Conservation (phyloP, 1,140 invertebrate genomes). For the Drosophila ercepeae region DNA sequence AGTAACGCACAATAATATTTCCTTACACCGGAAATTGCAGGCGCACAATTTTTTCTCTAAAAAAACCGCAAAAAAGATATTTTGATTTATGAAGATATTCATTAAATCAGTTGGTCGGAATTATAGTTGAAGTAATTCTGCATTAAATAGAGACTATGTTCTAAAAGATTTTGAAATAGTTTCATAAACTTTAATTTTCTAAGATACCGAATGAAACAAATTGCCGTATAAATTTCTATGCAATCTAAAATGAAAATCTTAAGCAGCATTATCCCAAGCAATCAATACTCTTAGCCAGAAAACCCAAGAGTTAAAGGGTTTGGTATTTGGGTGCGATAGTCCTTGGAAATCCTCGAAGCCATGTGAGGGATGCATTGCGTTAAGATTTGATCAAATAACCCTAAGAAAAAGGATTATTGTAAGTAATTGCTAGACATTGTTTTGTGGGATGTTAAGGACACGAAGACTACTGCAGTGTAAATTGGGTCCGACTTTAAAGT, state of each 20-base stretch:
- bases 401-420: slow-evolving; percentile 75
- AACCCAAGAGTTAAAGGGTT: slow-evolving; percentile 61
- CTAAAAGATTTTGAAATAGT: background rate
- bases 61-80: slow-evolving; percentile 22
- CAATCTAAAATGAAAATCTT: slow-evolving; percentile 77
- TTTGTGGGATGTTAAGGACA: slow-evolving; percentile 33
- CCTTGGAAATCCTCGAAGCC: slow-evolving; percentile 10
- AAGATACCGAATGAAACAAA: slow-evolving; percentile 18
- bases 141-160: background rate
- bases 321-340: slow-evolving; percentile 12
- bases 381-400: slow-evolving; percentile 75
- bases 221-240: slow-evolving; percentile 33
- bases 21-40: slow-evolving; percentile 41
- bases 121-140: slow-evolving; percentile 1
- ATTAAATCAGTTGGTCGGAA: slow-evolving; percentile 44
- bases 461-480: slow-evolving; percentile 8
- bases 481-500: slow-evolving; percentile 49
- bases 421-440: slow-evolving; percentile 77
- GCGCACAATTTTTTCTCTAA: slow-evolving; percentile 31
- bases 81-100: slow-evolving; percentile 72
- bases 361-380: slow-evolving; percentile 47
- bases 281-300: slow-evolving; percentile 22
- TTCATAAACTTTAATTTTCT: background rate
- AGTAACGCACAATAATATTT: slow-evolving; percentile 68
- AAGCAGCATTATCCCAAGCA: slow-evolving; percentile 20